These are phyloP conservation scores for Drosophila navojoa DNA, from an alignment of 1,140 invertebrate species.

Conservation along the genomic window DNA sequence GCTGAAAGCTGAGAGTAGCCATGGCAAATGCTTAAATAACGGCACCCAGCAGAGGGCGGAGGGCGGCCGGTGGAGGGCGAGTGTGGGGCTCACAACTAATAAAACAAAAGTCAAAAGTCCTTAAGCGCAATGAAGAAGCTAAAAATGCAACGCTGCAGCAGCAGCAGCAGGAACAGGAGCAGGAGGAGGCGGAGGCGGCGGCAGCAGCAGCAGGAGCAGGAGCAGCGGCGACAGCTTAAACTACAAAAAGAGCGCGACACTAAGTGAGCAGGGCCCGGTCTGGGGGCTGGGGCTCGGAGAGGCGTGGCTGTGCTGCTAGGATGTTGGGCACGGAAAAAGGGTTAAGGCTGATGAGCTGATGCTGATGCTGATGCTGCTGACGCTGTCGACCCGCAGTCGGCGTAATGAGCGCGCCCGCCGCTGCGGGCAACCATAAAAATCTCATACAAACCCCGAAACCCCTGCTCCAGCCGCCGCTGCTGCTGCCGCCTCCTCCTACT, in stretches of 20 bases:
- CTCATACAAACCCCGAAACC: slow-evolving; percentile 26
- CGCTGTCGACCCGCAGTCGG: slow-evolving; percentile 35
- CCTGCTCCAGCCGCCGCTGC: neutral
- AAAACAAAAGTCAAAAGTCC: slow-evolving; percentile 83
- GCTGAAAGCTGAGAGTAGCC: slow-evolving; percentile 29
- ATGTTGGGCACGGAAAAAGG: slow-evolving; percentile 46
- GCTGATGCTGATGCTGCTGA: slow-evolving; percentile 30
- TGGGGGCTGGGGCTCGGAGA: neutral
- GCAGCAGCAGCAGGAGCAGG: slow-evolving; percentile 17
- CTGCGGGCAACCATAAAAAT: slow-evolving; percentile 80
- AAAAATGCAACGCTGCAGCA: slow-evolving; percentile 75
- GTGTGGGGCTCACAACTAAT: slow-evolving; percentile 72
- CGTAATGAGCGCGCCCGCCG: slow-evolving; percentile 70
- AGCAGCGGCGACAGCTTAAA: slow-evolving; percentile 63
- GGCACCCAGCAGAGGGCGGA: slow-evolving; percentile 7
- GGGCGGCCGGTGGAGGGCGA: slow-evolving; percentile 4
- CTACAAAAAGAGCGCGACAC: slow-evolving; percentile 60
- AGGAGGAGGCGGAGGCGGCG: slow-evolving; percentile 3
- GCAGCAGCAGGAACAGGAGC: slow-evolving; percentile 31
- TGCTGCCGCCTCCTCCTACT: neutral
- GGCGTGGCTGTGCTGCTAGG: neutral
- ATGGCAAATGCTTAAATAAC: slow-evolving; percentile 58
- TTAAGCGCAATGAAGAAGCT: slow-evolving; percentile 83
- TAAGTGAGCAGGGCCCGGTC: slow-evolving; percentile 4
- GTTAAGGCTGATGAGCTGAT: slow-evolving; percentile 75